Conservation (phyloP, 1,140 invertebrate genomes). For the Orchestia grillus region DNA sequence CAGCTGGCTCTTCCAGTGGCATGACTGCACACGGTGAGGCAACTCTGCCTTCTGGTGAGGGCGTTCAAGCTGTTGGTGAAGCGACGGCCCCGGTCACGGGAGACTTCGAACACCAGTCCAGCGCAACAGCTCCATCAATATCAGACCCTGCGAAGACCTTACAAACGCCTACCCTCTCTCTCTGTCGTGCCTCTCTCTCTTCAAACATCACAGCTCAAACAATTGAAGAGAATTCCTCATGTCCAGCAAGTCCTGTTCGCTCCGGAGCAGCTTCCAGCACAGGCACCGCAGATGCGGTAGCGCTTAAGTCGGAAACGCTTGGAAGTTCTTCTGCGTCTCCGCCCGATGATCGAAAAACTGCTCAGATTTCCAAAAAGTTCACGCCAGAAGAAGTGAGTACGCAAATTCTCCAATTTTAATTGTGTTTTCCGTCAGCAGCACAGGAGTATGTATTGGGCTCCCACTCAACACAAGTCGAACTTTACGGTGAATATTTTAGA, state of each 20-base stretch:
- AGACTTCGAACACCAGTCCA: background rate
- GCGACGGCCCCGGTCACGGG: no score
- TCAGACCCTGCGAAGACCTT: background rate
- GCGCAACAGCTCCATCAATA: background rate
- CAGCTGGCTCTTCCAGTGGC: no score
- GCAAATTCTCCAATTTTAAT: no score
- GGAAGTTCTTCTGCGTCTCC: background rate
- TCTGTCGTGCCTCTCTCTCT: background rate
- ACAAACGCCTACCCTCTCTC: background rate
- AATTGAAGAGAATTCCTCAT: background rate
- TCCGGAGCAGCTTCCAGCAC: background rate
- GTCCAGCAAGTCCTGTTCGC: background rate
- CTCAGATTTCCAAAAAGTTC: background rate
- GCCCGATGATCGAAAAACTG: background rate
- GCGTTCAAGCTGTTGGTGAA: no score
- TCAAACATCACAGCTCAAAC: background rate
- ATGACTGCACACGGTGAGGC: no score
- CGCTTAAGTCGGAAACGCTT: background rate
- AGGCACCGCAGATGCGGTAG: background rate
- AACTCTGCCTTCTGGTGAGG: no score
- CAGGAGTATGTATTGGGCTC: background rate
- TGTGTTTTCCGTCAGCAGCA: no score
- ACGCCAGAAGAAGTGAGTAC: background rate
- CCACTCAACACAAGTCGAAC: background rate
- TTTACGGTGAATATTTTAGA: background rate